Conservation (phyloP, 2,797 vertebrate species). For the Chromis chromis region DNA sequence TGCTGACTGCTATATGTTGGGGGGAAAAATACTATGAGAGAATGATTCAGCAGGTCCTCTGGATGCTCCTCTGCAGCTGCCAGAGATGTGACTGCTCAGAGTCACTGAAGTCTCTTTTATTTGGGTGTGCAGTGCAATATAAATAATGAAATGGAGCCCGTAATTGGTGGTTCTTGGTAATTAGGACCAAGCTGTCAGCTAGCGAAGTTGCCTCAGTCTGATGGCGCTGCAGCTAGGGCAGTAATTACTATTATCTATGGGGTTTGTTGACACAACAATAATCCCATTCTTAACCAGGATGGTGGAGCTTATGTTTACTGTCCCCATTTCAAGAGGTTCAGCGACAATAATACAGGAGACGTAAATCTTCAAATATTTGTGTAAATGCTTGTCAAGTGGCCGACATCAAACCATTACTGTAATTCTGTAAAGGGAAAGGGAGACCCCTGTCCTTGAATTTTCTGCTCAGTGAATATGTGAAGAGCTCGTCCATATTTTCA, state of each 20-base stretch:
- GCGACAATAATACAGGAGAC: slow-evolving; percentile 41
- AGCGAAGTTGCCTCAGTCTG: slow-evolving; percentile 77
- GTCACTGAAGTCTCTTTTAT: slow-evolving; percentile 80
- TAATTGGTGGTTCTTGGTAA: slow-evolving; percentile 87
- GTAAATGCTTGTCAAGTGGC: slow-evolving; percentile 39
- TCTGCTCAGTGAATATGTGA: slow-evolving; percentile 59
- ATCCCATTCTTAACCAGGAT: slow-evolving; percentile 73
- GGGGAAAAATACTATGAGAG: slow-evolving; percentile 16
- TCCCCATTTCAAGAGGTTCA: slow-evolving; percentile 55
- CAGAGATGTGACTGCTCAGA: slow-evolving; percentile 64
- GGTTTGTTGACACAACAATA: slow-evolving; percentile 84
- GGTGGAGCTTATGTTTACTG: slow-evolving; percentile 63
- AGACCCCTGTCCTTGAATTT: slow-evolving; percentile 60
- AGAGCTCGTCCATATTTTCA: slow-evolving; percentile 79
- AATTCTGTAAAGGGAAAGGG: slow-evolving; percentile 15
- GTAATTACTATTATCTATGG: slow-evolving; percentile 86
- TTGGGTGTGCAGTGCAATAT: slow-evolving; percentile 79
- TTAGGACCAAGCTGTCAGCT: slow-evolving; percentile 86
- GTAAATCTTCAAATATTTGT: slow-evolving; percentile 53
- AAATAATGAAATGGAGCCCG: slow-evolving; percentile 85
- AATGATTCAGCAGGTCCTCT: slow-evolving; percentile 70
- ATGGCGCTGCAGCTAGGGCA: slow-evolving; percentile 73
- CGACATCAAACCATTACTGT: slow-evolving; percentile 22
- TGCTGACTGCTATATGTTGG: slow-evolving; percentile 40
- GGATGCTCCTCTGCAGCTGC: slow-evolving; percentile 66